These are phyloP conservation scores for Phylloscopus trochiloides DNA, from an alignment of 2,113 vertebrate species.

Conservation along the genomic window DNA sequence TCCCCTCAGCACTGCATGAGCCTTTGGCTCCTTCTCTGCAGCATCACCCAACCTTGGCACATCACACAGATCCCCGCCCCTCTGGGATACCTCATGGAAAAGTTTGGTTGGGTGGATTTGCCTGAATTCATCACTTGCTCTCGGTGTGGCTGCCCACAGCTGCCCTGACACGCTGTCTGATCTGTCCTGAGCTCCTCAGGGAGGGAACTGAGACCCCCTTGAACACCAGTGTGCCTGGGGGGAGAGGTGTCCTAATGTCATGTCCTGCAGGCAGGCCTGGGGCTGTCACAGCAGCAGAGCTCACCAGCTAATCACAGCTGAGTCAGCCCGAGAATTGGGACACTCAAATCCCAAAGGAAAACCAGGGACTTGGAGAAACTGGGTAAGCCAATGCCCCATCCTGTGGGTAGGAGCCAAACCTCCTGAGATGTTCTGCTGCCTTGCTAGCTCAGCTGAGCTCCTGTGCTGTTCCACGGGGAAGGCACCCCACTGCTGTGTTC, in stretches of 20 bases:
- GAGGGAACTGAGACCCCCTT: not conserved
- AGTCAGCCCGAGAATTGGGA: not conserved
- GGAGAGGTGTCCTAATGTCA: not conserved
- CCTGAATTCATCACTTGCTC: not conserved
- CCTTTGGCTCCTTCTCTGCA: not conserved
- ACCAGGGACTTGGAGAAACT: not conserved
- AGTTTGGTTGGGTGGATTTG: not conserved
- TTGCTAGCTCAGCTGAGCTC: not conserved
- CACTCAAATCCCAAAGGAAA: not conserved
- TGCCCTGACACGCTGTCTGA: not conserved
- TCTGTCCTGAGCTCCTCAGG: not conserved
- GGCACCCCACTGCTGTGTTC: not conserved
- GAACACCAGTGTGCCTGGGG: fast-evolving
- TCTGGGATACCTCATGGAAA: not conserved
- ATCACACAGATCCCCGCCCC: not conserved
- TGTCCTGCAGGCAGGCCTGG: not conserved
- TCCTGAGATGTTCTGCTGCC: not conserved
- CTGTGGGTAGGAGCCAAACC: not conserved
- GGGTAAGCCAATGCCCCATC: fast-evolving
- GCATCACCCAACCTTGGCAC: not conserved
- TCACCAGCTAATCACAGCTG: not conserved
- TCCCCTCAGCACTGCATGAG: not conserved
- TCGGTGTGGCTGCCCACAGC: not conserved
- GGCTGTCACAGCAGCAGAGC: not conserved
- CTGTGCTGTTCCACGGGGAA: not conserved